These are phyloP conservation scores for Anthonomus grandis DNA, from an alignment of 1,140 invertebrate species.

Conservation along the genomic window DNA sequence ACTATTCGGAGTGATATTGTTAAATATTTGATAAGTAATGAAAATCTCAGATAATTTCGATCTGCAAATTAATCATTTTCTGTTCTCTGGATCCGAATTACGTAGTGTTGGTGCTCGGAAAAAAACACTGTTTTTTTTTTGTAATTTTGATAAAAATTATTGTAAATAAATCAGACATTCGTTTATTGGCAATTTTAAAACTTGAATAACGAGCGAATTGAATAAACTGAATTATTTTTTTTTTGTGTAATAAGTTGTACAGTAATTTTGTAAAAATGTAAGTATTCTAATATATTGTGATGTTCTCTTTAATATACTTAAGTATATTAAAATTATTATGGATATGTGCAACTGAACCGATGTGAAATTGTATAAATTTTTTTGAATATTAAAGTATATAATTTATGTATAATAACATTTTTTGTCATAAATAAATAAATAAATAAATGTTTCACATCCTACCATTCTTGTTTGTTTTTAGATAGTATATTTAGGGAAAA, in stretches of 20 bases:
- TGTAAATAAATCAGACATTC: too few species aligned
- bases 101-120: too few species aligned
- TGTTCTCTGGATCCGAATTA: conserved; percentile 6
- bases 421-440: too few species aligned
- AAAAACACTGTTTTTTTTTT: too few species aligned
- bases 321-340: conserved; percentile 27
- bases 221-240: too few species aligned
- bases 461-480: too few species aligned
- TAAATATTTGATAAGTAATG: not conserved
- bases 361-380: conserved; percentile 18
- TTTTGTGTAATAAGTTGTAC: too few species aligned
- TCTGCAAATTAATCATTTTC: conserved; percentile 6
- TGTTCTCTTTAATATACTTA: conserved; percentile 24
- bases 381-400: conserved; percentile 19
- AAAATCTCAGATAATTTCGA: conserved; percentile 16
- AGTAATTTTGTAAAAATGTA: conserved; percentile 18
- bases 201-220: too few species aligned
- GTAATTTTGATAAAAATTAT: too few species aligned
- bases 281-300: conserved; percentile 28
- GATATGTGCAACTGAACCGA: conserved; percentile 23
- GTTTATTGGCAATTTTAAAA: too few species aligned
- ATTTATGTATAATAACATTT: conserved; percentile 30
- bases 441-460: conserved; percentile 30
- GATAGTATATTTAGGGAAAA: too few species aligned
- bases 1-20: conserved; percentile 9